Percentiles rank a stretch among this genome's conserved stretches.
phyloP scores from a whole-genome alignment of 1,140 invertebrate species.

The Aphelinus atriplicis region DNA sequence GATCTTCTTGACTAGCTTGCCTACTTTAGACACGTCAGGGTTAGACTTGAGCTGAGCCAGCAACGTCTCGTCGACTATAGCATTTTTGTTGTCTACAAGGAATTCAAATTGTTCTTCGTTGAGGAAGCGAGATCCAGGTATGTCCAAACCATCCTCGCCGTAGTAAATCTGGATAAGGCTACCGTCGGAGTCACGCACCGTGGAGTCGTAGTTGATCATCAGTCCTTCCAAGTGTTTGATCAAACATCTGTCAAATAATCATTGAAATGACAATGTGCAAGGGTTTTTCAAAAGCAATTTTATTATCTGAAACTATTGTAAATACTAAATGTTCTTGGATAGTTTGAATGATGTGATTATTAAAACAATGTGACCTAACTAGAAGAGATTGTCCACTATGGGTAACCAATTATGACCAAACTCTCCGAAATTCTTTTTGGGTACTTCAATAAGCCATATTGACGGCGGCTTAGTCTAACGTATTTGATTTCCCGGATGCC shows the following conservation, averaged over 20 bases:
- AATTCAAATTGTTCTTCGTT: conserved; percentile 83
- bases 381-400: background rate
- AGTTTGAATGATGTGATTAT: too few species aligned
- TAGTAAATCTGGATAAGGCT: conserved; percentile 94
- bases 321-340: too few species aligned
- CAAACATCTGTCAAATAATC: conserved; percentile 72
- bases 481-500: too few species aligned
- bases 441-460: too few species aligned
- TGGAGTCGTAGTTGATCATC: conserved; percentile 89
- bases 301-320: too few species aligned
- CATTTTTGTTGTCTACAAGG: conserved; percentile 80
- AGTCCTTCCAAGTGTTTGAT: conserved; percentile 98
- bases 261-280: too few species aligned
- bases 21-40: conserved; percentile 61
- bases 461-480: too few species aligned
- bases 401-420: background rate
- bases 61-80: conserved; percentile 71
- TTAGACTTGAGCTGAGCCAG: conserved; percentile 70
- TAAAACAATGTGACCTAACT: background rate
- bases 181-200: conserved; percentile 91
- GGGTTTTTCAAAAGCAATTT: too few species aligned
- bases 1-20: conserved; percentile 66
- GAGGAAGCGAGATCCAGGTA: conserved; percentile 87
- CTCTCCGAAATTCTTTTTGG: too few species aligned
- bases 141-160: conserved; percentile 97